These are phyloP conservation scores for Hassar affinis DNA, from an alignment of 2,113 vertebrate species.

Conservation along the genomic window DNA sequence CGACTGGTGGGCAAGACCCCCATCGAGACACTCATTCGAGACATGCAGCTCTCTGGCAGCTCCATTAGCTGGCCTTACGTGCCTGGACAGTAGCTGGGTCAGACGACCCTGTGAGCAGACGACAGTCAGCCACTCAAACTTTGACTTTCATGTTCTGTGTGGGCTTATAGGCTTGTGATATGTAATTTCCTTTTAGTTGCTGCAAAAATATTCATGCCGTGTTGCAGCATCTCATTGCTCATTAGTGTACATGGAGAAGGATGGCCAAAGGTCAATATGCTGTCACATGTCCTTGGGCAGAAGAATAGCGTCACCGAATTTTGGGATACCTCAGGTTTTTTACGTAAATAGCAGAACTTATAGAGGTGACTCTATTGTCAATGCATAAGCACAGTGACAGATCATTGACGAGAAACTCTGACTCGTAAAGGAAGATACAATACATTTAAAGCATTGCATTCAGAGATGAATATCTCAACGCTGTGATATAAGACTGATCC, in stretches of 20 bases:
- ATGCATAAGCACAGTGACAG: constrained; percentile 35
- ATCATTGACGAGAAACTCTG: constrained; percentile 18
- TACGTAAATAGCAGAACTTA: constrained; percentile 33
- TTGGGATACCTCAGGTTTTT: constrained; percentile 49
- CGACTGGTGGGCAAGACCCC: constrained; percentile 94
- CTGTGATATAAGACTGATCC: constrained; percentile 22
- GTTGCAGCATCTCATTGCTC: constrained; percentile 23
- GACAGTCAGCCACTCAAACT: constrained; percentile 1
- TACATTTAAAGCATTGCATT: constrained; percentile 21
- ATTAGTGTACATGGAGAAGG: constrained; percentile 41
- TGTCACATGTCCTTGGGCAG: constrained; percentile 43
- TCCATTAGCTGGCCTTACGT: constrained; percentile 94
- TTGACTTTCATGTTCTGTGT: constrained; percentile 30
- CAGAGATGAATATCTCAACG: constrained; percentile 11
- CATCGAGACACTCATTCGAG: constrained; percentile 94
- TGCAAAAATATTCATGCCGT: constrained; percentile 34
- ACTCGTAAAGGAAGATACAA: constrained; percentile 9
- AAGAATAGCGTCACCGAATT: constrained; percentile 34
- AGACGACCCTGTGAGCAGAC: constrained; percentile 27
- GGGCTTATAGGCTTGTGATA: constrained; percentile 37
- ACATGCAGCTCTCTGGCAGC: constrained; percentile 97
- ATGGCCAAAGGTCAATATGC: constrained; percentile 27
- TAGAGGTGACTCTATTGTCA: constrained; percentile 28
- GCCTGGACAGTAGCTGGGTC: constrained; percentile 74
- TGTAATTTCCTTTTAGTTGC: constrained; percentile 44